Percentiles rank a stretch among this genome's conserved stretches.
phyloP scores from a whole-genome alignment of 2,888 invertebrate species.

The Rapana venosa region DNA sequence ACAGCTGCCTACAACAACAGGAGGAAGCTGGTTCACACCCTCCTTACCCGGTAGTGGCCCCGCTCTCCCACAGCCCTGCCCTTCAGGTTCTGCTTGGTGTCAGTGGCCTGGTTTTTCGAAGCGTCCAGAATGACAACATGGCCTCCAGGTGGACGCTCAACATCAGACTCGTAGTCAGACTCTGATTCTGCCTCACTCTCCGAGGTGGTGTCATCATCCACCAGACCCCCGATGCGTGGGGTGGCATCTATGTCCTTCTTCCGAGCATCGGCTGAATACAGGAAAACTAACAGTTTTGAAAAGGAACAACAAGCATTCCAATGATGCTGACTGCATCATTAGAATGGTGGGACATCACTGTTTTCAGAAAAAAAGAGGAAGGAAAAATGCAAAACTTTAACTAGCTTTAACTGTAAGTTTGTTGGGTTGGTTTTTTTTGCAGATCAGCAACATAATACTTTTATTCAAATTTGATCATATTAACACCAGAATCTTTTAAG shows the following conservation, averaged over 20 bases:
- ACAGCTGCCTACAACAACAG: no score
- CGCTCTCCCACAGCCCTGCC: constrained; percentile 50
- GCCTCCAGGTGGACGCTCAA: constrained; percentile 48
- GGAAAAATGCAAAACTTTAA: no score
- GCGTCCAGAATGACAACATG: constrained; percentile 65
- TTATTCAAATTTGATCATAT: no score
- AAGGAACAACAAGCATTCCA: neutral
- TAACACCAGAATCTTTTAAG: no score
- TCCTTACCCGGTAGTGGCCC: neutral
- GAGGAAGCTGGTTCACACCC: no score
- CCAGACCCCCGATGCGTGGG: constrained; percentile 28
- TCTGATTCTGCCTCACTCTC: constrained; percentile 54
- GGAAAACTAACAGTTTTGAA: neutral
- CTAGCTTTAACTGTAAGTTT: no score
- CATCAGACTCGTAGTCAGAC: constrained; percentile 54
- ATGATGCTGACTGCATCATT: neutral
- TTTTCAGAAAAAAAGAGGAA: no score
- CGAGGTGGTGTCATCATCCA: constrained; percentile 35
- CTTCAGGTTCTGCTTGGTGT: constrained; percentile 39
- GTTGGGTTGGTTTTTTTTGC: no score
- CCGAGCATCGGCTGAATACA: neutral
- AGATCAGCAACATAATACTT: no score
- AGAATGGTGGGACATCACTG: neutral
- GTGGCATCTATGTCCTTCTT: constrained; percentile 16
- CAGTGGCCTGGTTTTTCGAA: constrained; percentile 55